These are phyloP conservation scores for Cranoglanis bouderius DNA, from an alignment of 2,113 vertebrate species.

Conservation along the genomic window DNA sequence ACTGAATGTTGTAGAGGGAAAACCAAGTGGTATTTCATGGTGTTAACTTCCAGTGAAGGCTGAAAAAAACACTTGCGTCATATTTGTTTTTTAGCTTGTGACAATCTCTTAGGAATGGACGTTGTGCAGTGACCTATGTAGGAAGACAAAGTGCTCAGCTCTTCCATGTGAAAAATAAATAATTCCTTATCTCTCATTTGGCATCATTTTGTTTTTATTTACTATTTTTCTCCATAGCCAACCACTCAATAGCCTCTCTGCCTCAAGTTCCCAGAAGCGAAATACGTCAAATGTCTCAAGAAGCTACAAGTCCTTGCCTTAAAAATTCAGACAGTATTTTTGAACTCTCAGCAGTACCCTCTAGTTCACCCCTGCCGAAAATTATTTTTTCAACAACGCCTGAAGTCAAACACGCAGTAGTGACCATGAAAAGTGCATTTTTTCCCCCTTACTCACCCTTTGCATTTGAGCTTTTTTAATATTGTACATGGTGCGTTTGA, in stretches of 20 bases:
- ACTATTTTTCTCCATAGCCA: conserved; percentile 7
- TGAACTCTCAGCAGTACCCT: background rate
- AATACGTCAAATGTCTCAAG: conserved; percentile 21
- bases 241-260: conserved; percentile 27
- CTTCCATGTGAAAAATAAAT: conserved; percentile 50
- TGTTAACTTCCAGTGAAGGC: conserved; percentile 13
- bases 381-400: background rate
- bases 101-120: conserved; percentile 6
- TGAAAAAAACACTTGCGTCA: conserved; percentile 5
- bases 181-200: conserved; percentile 39
- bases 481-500: background rate
- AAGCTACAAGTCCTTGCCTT: conserved; percentile 16
- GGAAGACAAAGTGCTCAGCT: background rate
- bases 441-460: background rate
- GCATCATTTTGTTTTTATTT: conserved; percentile 40
- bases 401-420: background rate
- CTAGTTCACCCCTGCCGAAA: background rate
- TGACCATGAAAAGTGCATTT: background rate
- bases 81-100: conserved; percentile 33
- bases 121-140: conserved; percentile 31
- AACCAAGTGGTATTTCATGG: background rate
- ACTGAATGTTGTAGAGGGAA: conserved; percentile 27
- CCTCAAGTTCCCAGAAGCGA: background rate
- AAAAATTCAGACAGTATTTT: background rate
- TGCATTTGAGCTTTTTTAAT: background rate